These are phyloP conservation scores for Drosophila paulistorum DNA, from an alignment of 1,140 invertebrate genomes.

Conservation along the genomic window DNA sequence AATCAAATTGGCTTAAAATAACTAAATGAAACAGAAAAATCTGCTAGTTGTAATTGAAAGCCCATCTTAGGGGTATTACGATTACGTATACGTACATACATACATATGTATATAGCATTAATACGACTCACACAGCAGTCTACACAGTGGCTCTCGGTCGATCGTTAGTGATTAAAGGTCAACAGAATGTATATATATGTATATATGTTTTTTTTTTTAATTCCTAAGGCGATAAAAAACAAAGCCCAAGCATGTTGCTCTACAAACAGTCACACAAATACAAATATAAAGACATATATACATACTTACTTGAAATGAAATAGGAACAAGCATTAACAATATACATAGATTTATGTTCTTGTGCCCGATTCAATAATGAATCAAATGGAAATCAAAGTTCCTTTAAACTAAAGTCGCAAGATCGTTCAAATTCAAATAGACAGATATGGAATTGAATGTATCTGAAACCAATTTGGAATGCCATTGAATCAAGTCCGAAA, in stretches of 20 bases:
- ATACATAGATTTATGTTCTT: constrained; percentile 5
- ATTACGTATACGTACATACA: constrained; percentile 5
- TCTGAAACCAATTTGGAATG: too few relatives aligned
- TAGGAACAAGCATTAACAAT: constrained; percentile 38
- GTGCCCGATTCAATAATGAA: constrained; percentile 19
- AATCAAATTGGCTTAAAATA: background rate
- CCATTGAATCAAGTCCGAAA: too few relatives aligned
- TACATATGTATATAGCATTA: constrained; percentile 10
- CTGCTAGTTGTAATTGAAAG: constrained; percentile 1
- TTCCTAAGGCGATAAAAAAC: constrained; percentile 62
- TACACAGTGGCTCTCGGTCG: constrained; percentile 20
- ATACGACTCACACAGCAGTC: constrained; percentile 23
- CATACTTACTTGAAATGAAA: constrained; percentile 29
- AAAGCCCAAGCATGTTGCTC: constrained; percentile 40
- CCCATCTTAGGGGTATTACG: constrained; percentile 2
- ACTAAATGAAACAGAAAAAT: background rate
- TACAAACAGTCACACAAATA: constrained; percentile 19
- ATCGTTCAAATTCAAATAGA: too few relatives aligned
- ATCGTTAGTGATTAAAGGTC: constrained; percentile 59
- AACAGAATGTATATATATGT: constrained; percentile 50
- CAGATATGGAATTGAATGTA: too few relatives aligned
- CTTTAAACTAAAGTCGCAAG: background rate
- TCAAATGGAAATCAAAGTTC: constrained; percentile 18
- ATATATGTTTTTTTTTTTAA: constrained; percentile 19
- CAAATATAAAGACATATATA: constrained; percentile 23